phyloP scores from a whole-genome alignment of 2,113 vertebrate genomes.

The Apteryx mantelli region DNA sequence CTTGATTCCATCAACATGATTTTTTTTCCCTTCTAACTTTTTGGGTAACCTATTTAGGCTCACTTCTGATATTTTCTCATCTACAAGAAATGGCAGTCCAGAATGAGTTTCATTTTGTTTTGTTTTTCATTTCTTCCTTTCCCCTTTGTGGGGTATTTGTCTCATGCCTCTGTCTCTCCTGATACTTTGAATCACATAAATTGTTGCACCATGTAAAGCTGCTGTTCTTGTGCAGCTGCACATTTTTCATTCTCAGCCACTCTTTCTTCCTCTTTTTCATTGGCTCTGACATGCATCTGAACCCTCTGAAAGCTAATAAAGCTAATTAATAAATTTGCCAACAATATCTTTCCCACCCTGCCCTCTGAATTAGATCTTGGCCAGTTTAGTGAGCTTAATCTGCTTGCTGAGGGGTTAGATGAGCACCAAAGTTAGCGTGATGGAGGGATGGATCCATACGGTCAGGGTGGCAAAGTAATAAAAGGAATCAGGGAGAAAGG shows the following conservation, averaged over 20 bases:
- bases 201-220: background rate
- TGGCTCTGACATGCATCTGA: background rate
- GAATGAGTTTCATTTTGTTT: background rate
- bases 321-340: background rate
- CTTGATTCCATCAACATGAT: background rate
- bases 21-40: background rate
- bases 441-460: background rate
- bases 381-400: background rate
- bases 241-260: background rate
- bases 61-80: background rate
- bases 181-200: background rate
- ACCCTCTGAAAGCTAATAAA: background rate
- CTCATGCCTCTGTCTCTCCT: background rate
- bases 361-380: background rate
- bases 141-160: background rate
- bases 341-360: rapidly evolving
- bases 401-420: background rate
- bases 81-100: background rate
- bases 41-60: rapidly evolving
- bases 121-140: rapidly evolving
- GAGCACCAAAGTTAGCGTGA: background rate
- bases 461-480: background rate
- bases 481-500: background rate
- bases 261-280: background rate
- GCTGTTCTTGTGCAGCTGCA: background rate